These are phyloP conservation scores for Astatoreochromis straeleni DNA, from an alignment of 2,113 vertebrate species.

Conservation along the genomic window DNA sequence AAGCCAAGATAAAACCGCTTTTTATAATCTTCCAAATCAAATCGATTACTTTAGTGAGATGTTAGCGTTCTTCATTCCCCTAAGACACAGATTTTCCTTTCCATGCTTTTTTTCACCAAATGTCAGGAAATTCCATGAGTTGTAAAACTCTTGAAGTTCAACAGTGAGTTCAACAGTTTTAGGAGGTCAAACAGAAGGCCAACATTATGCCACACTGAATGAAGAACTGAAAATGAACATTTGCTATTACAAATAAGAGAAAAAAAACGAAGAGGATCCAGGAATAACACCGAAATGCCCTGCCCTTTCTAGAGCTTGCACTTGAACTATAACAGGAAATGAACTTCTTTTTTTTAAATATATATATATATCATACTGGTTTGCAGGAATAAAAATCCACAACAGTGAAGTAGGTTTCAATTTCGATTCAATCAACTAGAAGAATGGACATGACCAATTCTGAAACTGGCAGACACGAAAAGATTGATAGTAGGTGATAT, in stretches of 20 bases:
- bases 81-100: background rate
- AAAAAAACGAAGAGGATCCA: background rate
- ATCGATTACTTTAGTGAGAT: background rate
- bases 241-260: background rate
- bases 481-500: background rate
- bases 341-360: background rate
- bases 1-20: slow-evolving; percentile 4
- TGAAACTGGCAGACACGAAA: background rate
- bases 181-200: background rate
- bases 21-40: background rate
- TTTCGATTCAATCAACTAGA: background rate
- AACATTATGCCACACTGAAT: accelerated
- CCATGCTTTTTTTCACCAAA: background rate
- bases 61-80: background rate
- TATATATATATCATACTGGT: background rate
- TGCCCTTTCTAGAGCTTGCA: background rate
- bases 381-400: background rate
- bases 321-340: slow-evolving; percentile 6
- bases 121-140: background rate
- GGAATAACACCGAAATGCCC: background rate
- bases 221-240: background rate
- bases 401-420: background rate
- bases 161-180: background rate
- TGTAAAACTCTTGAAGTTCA: background rate
- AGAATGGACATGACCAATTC: background rate